Evolutionary conservation across 2,888 invertebrate species (phyloP).

Genomic region (Cephalotes varians): DNA sequence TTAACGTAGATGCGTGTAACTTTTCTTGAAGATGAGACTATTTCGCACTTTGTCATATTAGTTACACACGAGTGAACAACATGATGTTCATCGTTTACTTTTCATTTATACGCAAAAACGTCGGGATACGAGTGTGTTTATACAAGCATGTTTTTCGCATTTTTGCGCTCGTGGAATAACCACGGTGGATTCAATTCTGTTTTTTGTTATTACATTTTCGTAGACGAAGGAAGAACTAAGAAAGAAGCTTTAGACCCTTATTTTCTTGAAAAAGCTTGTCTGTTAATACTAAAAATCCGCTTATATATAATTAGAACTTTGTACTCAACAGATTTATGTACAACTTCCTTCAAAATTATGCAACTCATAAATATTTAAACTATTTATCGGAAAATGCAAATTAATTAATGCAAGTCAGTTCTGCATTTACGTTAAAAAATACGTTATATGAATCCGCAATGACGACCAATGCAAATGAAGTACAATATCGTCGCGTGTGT

Average conservation of each 20-base stretch:
- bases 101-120: constrained; percentile 29
- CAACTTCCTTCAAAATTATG: neutral
- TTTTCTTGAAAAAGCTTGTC: neutral
- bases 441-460: neutral
- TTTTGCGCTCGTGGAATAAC: neutral
- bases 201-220: neutral
- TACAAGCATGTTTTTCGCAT: neutral
- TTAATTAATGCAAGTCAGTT: neutral
- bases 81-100: constrained; percentile 20
- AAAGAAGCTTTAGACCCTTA: neutral
- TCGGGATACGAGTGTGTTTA: neutral
- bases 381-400: neutral
- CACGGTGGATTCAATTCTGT: neutral
- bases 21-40: neutral
- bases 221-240: neutral
- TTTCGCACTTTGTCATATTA: neutral
- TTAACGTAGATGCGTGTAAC: neutral
- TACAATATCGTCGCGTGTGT: neutral
- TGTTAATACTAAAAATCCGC: neutral
- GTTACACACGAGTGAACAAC: constrained; percentile 3
- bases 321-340: neutral
- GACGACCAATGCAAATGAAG: neutral
- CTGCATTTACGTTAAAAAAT: neutral
- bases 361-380: neutral
- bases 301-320: neutral